A percentile compares a stretch with the other conserved stretches of the same genome.
Evolutionary conservation across 2,797 vertebrate genomes (phyloP).

Genomic region (Macropus fuliginosus): DNA sequence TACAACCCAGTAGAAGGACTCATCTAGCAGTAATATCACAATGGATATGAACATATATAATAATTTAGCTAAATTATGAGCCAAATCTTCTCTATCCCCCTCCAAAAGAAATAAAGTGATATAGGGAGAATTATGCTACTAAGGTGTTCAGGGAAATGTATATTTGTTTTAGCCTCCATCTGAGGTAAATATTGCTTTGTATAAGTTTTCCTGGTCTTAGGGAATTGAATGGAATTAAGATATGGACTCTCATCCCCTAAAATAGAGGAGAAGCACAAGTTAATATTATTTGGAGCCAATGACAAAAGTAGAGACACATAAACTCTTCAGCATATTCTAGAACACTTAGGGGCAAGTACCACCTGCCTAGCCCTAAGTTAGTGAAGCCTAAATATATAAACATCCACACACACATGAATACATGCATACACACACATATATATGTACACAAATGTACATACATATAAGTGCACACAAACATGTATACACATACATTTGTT

Average conservation of each 20-base stretch:
- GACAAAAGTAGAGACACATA: background rate
- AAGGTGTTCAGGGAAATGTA: background rate
- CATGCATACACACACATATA: too few species aligned
- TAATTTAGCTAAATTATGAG: too few species aligned
- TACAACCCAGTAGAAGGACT: background rate
- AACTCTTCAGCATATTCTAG: background rate
- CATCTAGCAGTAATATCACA: background rate
- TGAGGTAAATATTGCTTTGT: background rate
- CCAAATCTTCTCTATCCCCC: too few species aligned
- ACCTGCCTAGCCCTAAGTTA: background rate
- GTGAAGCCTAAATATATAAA: background rate
- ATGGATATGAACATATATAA: too few species aligned
- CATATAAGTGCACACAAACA: too few species aligned
- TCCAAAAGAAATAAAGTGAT: too few species aligned
- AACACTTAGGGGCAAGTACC: too few species aligned
- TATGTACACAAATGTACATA: too few species aligned
- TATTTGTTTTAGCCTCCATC: background rate
- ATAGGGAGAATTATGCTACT: too few species aligned
- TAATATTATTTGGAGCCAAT: background rate
- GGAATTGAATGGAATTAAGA: background rate
- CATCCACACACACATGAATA: too few species aligned
- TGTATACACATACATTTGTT: background rate
- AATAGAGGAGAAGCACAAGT: background rate
- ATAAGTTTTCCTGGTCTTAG: background rate
- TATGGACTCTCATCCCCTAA: background rate